Evolutionary conservation across 1,140 invertebrate genomes (phyloP), one percentile per base, ranked within the genome.

Genomic region (Pogonus chalceus): DNA sequence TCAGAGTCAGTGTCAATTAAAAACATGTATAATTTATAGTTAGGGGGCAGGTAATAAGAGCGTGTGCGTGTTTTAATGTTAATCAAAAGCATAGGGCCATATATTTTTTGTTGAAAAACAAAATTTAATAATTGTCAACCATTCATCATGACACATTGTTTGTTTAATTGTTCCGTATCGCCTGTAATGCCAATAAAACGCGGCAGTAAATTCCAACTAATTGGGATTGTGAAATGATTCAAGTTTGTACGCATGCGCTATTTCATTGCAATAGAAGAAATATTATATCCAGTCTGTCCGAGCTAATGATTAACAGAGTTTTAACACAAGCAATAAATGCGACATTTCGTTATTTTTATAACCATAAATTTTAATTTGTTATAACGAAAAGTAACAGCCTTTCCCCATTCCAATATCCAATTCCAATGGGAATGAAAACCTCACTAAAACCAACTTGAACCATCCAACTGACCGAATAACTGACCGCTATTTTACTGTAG

Each of bases 341-440:
- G 52, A 31, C 46, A 39, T 54, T 54, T 31, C 26, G 39, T 53
- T 54, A 54, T 54, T 54, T 54, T 54, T 54, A 48, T 53, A 53
- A 39, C 35, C 35, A 39, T 23, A 53, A 53, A 53, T 53, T 53
- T 18, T 53, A 53, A 35, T 53, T 53, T 53, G 21, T 53, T 24
- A 12, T 23, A 54, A 43, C 37, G 9, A 43, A 18, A 43, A 43
- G 37, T 43, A 12, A 31, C 26, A 7, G 26, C 26, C 14, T 31
- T 4, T 31, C 14, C 26, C n/a, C n/a, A n/a, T n/a, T n/a, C n/a
- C n/a, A n/a, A n/a, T n/a, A n/a, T n/a, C n/a, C n/a, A n/a, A n/a
- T n/a, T n/a, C n/a, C n/a, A n/a, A n/a, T n/a, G n/a, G n/a, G n/a
- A n/a, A n/a, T n/a, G n/a, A n/a, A n/a, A n/a, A n/a, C n/a, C n/a